A percentile compares a stretch with the other conserved stretches of the same genome.
Evolutionary conservation across 2,113 vertebrate genomes (phyloP).

Genomic region (Bubalus kerabau): DNA sequence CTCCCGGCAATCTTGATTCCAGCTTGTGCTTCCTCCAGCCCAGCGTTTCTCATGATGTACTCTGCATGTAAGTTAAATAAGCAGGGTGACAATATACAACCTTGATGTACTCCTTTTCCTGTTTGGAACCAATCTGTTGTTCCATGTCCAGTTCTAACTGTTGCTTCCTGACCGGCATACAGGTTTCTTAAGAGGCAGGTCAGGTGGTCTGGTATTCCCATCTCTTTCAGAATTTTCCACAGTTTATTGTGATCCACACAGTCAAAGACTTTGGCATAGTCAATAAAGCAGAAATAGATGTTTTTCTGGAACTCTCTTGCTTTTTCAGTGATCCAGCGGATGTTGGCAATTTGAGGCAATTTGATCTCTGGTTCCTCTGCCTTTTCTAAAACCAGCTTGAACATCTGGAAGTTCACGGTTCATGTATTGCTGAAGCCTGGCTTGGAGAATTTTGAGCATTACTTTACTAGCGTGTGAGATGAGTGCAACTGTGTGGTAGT

Average conservation of each 20-base stretch:
- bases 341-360: not conserved
- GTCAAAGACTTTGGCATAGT: not conserved
- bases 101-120: not conserved
- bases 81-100: not conserved
- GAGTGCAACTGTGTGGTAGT: not conserved
- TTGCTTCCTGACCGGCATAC: not conserved
- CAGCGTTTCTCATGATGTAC: not conserved
- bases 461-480: not conserved
- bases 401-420: accelerated
- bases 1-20: not conserved
- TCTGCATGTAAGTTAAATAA: not conserved
- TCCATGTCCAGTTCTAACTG: not conserved
- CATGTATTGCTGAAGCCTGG: not conserved
- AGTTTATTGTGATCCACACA: not conserved
- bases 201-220: not conserved
- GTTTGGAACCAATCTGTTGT: not conserved
- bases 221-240: accelerated
- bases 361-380: not conserved
- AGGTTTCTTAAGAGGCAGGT: not conserved
- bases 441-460: not conserved
- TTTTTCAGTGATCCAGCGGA: accelerated
- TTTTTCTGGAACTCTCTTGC: not conserved
- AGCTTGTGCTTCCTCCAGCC: not conserved
- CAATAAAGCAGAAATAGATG: not conserved
- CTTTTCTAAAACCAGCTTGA: not conserved